A percentile compares a stretch with the other conserved stretches of the same genome.
Evolutionary conservation across 2,797 vertebrate species (phyloP).

Genomic region (Neosilurus hyrtlii): DNA sequence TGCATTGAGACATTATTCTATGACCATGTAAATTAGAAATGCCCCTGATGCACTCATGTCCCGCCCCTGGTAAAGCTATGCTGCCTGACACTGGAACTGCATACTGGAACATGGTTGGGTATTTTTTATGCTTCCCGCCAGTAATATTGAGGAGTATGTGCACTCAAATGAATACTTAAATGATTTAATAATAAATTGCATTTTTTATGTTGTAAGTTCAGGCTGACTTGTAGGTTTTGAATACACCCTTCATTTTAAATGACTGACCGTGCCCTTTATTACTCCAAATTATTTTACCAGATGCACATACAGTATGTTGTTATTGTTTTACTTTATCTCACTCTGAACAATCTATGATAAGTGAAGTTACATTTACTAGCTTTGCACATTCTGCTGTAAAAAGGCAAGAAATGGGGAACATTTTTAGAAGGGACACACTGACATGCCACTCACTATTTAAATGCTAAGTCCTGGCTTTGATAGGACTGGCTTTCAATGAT

Average conservation of each 20-base stretch:
- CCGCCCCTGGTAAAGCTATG: not conserved
- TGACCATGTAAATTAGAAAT: not conserved
- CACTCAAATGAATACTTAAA: not conserved
- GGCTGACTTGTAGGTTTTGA: not conserved
- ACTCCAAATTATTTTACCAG: not conserved
- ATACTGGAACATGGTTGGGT: not conserved
- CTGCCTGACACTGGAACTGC: not conserved
- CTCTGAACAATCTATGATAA: not conserved
- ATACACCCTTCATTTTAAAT: not conserved
- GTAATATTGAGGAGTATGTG: not conserved
- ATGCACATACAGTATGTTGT: not conserved
- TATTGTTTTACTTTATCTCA: not conserved
- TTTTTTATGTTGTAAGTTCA: not conserved
- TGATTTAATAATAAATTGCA: not conserved
- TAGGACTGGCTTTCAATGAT: slow-evolving; percentile 47
- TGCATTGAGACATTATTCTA: not conserved
- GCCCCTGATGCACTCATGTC: not conserved
- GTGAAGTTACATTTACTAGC: slow-evolving; percentile 2
- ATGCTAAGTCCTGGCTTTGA: slow-evolving; percentile 51
- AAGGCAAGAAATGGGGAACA: slow-evolving; percentile 13
- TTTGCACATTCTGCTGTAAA: slow-evolving; percentile 21
- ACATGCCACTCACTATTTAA: slow-evolving; percentile 57
- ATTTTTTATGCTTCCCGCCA: not conserved
- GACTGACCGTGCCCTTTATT: not conserved
- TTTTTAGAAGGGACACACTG: not conserved